Base-by-base conservation (phyloP, 2,113 vertebrate genomes). In the Herpetotheres cachinnans region DNA sequence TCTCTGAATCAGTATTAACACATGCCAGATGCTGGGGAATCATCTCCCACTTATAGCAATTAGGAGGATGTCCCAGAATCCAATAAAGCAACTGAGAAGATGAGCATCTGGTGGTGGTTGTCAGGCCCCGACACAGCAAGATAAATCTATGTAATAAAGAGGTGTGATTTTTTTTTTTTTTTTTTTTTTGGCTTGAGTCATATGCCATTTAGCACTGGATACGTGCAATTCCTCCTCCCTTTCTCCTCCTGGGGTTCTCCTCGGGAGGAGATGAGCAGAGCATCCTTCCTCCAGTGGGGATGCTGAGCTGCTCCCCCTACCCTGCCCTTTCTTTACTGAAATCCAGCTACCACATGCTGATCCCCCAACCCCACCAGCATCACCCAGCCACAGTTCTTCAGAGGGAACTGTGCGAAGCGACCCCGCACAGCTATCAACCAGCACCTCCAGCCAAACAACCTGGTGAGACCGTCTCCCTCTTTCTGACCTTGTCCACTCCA, bases 31-130 rank as follows among this genome's bases (percentile, higher is more conserved):
- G 81, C 49, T 87, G 78, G 86, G 86, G 90, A 94, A 82, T 86
- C 86, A 83, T 85, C 81, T 79, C 89, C 88, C 87, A 84, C 93
- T 94, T 30, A 47, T 6, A 61, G 89, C 94, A 96, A 95, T 87
- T 90, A 93, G 1, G 2, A 93, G 88, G 93, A 73, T 90, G 84
- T 49, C 96, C 95, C 95, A 80, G 84, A 85, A 80, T 94, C 88
- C 94, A 97, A 58, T 50, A 81, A 92, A 12, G 63, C 80, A 26
- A 21, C 49, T 34, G 91, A 77, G 80, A 30, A 54, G 80, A 85
- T 36, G 58, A 97, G 90, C 82, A 74, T n/a, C 91, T 91, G 96
- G 8, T 50, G 42, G 4, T 30, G 66, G 62, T 11, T 59, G 54
- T 42, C 76, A 77, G 81, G 40, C 40, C 61, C 73, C 2, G 3